Conservation (phyloP, 92 coral and sea anemone genomes). For the Epizoanthus rinbou region DNA sequence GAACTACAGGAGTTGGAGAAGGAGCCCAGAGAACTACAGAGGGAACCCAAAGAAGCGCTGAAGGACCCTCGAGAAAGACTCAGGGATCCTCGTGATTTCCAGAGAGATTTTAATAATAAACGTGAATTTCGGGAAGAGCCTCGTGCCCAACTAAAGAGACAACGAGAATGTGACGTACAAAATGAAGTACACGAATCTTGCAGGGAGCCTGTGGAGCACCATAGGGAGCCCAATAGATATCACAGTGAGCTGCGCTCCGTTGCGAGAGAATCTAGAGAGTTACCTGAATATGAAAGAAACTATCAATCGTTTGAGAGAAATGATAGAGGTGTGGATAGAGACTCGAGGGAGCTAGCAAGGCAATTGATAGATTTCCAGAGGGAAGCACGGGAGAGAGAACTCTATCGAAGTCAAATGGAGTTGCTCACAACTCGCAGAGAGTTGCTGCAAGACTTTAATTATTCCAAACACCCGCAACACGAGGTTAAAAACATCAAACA, state of each 20-base stretch:
- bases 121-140: conserved; percentile 3
- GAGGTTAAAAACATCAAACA: background rate
- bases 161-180: background rate
- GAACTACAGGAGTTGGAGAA: conserved; percentile 1
- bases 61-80: background rate
- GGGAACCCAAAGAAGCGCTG: background rate
- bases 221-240: conserved; percentile 17
- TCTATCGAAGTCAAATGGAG: conserved; percentile 19
- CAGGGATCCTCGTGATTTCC: background rate
- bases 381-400: conserved; percentile 32
- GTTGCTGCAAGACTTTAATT: conserved; percentile 28
- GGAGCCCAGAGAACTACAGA: background rate
- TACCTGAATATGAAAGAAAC: conserved; percentile 20
- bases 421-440: conserved; percentile 6
- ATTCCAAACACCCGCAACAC: background rate
- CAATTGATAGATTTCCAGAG: conserved; percentile 37
- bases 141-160: background rate
- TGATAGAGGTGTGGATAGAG: background rate
- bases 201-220: conserved; percentile 4
- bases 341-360: conserved; percentile 34
- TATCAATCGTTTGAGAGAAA: conserved; percentile 18
- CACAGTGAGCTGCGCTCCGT: conserved; percentile 30
- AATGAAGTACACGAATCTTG: background rate
- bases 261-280: conserved; percentile 26
- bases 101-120: no score